Evolutionary conservation across 2,888 invertebrate species (phyloP), one percentile per base, ranked within the genome.

Genomic region (Allygus modestus): DNA sequence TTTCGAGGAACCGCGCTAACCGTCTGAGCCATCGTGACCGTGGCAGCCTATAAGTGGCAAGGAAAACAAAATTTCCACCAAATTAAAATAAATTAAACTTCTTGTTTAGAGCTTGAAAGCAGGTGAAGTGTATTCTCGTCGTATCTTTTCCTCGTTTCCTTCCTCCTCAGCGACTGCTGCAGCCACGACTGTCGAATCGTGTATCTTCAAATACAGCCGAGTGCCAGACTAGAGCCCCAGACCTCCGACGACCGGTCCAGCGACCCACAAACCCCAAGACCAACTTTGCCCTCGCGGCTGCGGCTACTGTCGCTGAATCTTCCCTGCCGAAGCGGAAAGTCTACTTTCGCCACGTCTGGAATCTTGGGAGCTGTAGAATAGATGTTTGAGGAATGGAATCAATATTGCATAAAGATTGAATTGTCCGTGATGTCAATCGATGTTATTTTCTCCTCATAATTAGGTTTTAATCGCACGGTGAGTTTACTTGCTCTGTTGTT

Each of bases 201-300:
- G 2, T 51, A 51, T 2, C 51, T 15, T 51, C 51, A 17, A 5
- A 15, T 51, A 51, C 26, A 58, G 26, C 7, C 58, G 26, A 2
- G 58, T 9, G 58, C 2, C 58, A 26, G 26, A 58, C 20, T 7
- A 15, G 26, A 58, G 7, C 73, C n/a, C 33, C 15, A n/a, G n/a
- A 37, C 33, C 31, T 37, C 37, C 17, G 28, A n/a, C 23, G 31
- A 73, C 73, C 73, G 73, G 73, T 73, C 43, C 37, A 20, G 41
- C 73, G 43, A 73, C 73, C 73, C 20, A 73, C 73, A 71, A 71
- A 71, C 71, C 71, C 71, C 26, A 11, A 5, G 37, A 71, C 71
- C 33, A 11, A 65, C 65, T 26, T 26, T 9, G 28, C 65, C 23
- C 23, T 12, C n/a, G 2, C 7, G 2, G 15, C 51, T 26, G 4